phyloP scores from a whole-genome alignment of 2,113 vertebrate species.

The Tor tambroides region DNA sequence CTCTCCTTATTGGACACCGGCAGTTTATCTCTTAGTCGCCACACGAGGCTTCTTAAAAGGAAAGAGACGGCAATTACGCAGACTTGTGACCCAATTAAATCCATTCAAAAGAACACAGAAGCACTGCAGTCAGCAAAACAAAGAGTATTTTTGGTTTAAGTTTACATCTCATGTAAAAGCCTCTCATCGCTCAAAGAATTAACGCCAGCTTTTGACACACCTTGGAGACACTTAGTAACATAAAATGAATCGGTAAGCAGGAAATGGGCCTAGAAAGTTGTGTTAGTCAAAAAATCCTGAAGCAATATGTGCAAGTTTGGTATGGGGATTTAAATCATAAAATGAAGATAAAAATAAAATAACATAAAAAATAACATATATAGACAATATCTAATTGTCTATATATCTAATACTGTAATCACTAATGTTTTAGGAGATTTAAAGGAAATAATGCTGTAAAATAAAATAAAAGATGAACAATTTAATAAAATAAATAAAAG shows the following conservation, averaged over 20 bases:
- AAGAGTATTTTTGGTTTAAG: constrained; percentile 10
- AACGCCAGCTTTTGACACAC: neutral
- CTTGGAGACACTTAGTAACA: neutral
- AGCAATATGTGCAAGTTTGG: neutral
- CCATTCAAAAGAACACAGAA: neutral
- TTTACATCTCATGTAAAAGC: constrained; percentile 5
- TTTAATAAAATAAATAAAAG: too few relatives aligned
- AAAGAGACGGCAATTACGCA: constrained; percentile 3
- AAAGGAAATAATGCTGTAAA: neutral
- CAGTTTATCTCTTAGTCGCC: constrained; percentile 57
- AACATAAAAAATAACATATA: neutral
- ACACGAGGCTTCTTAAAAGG: constrained; percentile 1
- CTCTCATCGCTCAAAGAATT: constrained; percentile 8
- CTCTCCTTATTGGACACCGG: constrained; percentile 53
- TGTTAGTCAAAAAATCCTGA: neutral
- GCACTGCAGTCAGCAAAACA: constrained; percentile 10
- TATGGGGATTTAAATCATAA: neutral
- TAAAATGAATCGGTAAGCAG: neutral
- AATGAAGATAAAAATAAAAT: neutral
- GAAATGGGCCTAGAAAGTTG: neutral
- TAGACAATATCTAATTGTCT: neutral
- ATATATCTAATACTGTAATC: neutral
- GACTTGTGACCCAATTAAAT: constrained; percentile 21
- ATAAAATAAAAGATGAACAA: neutral
- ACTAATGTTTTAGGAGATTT: neutral